Percentiles rank a stretch among this genome's conserved stretches.
Conservation (phyloP, 1,140 invertebrate species). For the Solenopsis invicta region DNA sequence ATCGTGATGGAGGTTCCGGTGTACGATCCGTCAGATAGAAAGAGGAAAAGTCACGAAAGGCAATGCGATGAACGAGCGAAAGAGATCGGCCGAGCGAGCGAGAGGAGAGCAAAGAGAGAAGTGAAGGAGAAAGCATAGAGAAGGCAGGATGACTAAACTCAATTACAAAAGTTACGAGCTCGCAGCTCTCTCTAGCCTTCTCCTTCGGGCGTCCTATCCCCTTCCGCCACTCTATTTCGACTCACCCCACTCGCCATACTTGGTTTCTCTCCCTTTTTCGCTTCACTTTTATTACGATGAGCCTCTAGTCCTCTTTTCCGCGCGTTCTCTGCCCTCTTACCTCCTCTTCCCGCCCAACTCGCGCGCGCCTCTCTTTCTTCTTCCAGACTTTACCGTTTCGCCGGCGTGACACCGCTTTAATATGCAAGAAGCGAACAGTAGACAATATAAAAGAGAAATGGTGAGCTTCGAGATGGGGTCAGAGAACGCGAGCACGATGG, state of each 20-base stretch:
- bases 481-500: slow-evolving; percentile 48
- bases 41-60: slow-evolving; percentile 28
- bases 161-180: slow-evolving; percentile 84
- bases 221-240: slow-evolving; percentile 55
- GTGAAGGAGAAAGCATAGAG: slow-evolving; percentile 66
- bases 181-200: slow-evolving; percentile 64
- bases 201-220: slow-evolving; percentile 23
- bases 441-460: slow-evolving; percentile 79
- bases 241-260: slow-evolving; percentile 48
- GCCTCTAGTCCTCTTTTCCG: slow-evolving; percentile 41
- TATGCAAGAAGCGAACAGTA: slow-evolving; percentile 79
- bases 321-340: slow-evolving; percentile 44
- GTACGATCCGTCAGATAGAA: slow-evolving; percentile 53
- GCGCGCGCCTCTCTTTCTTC: slow-evolving; percentile 34
- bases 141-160: slow-evolving; percentile 82
- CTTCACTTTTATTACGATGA: slow-evolving; percentile 70
- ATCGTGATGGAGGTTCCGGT: slow-evolving; percentile 38
- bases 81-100: slow-evolving; percentile 21
- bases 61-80: slow-evolving; percentile 69
- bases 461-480: slow-evolving; percentile 43
- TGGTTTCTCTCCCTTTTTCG: slow-evolving; percentile 50
- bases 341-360: slow-evolving; percentile 4
- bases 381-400: slow-evolving; percentile 19
- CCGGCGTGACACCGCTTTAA: slow-evolving; percentile 72
- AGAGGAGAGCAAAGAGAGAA: slow-evolving; percentile 55